Base-by-base conservation (phyloP, 2,797 vertebrate species). In the Argya squamiceps region DNA sequence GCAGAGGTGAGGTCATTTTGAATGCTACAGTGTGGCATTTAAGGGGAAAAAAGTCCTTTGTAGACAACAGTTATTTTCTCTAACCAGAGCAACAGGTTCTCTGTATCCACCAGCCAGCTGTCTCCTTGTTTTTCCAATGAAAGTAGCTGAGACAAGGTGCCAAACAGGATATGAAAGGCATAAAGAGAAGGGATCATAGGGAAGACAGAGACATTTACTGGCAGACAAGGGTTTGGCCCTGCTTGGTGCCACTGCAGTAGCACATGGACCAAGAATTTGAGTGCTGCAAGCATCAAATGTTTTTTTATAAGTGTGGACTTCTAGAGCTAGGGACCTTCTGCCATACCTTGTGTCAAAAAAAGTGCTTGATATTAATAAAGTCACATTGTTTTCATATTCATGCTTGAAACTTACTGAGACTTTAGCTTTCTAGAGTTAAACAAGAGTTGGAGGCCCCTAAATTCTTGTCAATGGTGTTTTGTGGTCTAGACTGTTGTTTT, bases 21-120 rank as follows among this genome's bases (percentile, higher is more conserved):
- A 94, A 94, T 84, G 64, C 65, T 95, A 26, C 36, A 80, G 75
- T 46, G n/a, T 89, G 56, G 44, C 88, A 89, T 83, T 95, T 93
- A 95, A 88, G 53, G 71, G 53, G 56, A 53, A 64, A 90, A 82
- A 59, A 22, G 62, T 83, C 43, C 36, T 85, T 79, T 89, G 73
- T 37, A 65, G 73, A 95, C 63, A 95, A 82, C 75, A 88, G 55
- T 97, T 89, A 76, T 92, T 80, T 84, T 95, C 65, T 93, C 91
- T 91, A 93, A 95, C 90, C 83, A 91, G 56, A 91, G 76, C 82
- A 78, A 77, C 80, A 96, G 58, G 62, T 91, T 97, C 75, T 96
- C 65, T 75, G 77, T 59, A 94, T 75, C 63, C 77, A 89, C 89
- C 88, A 96, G 50, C 88, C 95, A 97, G 84, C 83, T 96, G 79